Base-by-base conservation (phyloP, 2,888 invertebrate species). In the Rhamphomyia laevipes region DNA sequence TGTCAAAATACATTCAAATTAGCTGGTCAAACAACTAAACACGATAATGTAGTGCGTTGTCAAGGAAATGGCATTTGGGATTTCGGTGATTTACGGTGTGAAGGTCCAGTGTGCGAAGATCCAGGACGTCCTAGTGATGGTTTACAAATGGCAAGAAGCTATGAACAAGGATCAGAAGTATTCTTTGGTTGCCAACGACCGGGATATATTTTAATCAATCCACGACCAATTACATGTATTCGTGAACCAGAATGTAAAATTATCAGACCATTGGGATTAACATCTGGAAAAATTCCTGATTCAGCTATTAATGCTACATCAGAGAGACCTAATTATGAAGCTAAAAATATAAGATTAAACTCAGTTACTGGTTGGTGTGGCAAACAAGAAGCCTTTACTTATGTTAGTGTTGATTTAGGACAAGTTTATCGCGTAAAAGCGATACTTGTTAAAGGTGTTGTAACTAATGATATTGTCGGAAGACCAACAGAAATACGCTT, bases 291-390 rank as follows among this genome's bases (percentile, higher is more conserved):
- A 63, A 94, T 96, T 56, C 94, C 94, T 0, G 94, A 95, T 64
- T 86, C 89, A 2, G 92, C 94, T 2, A 94, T 96, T 48, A 95
- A 94, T 64, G 92, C 92, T 0, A 94, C 94, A 0, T 93, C 93
- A 12, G 92, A 92, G 71, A 76, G 90, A 62, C 89, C 90, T 21
- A 92, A 92, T 63, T 92, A 92, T 64, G 91, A 92, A 75, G 90
- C 91, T 0, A 83, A 76, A 65, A 91, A 93, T 63, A 83, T 93
- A 12, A 77, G 93, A 30, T 72, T 94, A 33, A 92, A 91, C 65
- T 92, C 93, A 1, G 92, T 91, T 4, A 93, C 93, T 43, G 93
- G 93, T 16, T 94, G 93, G 93, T 93, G 93, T 70, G 91, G 91
- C n/a, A 93, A 92, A 62, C 88, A 90, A 72, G 95, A 95, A 73